These are phyloP conservation scores for Fulica atra DNA, from an alignment of 2,113 vertebrate genomes.

Conservation along the genomic window DNA sequence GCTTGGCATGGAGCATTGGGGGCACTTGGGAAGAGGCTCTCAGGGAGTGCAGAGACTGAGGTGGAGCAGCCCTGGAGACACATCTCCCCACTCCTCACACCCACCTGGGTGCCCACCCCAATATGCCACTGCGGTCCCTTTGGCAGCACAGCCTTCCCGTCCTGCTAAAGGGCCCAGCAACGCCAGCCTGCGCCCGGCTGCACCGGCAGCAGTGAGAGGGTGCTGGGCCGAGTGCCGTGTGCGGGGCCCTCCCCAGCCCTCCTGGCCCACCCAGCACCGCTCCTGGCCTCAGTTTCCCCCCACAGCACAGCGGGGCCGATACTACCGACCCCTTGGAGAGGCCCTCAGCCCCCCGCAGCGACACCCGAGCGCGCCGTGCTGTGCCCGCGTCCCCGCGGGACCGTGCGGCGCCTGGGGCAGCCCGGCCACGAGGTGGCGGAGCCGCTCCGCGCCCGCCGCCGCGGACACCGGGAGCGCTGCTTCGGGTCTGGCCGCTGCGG, in stretches of 20 bases:
- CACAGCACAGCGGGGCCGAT: rapidly evolving
- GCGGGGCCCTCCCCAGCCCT: not conserved
- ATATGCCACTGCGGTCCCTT: not conserved
- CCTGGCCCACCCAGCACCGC: not conserved
- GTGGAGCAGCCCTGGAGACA: not conserved
- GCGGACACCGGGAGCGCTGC: not conserved
- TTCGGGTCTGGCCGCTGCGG: not conserved
- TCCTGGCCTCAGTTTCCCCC: not conserved
- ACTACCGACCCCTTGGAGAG: not conserved
- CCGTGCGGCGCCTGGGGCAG: not conserved
- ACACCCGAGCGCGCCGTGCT: not conserved
- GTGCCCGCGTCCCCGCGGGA: not conserved
- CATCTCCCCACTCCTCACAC: rapidly evolving
- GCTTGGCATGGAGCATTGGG: rapidly evolving
- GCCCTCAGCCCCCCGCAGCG: too few species aligned
- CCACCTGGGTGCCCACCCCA: not conserved
- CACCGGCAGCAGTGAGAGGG: rapidly evolving
- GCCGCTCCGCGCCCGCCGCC: not conserved
- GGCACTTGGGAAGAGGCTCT: not conserved
- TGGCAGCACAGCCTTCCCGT: not conserved
- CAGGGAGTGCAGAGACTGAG: rapidly evolving
- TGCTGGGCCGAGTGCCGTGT: rapidly evolving
- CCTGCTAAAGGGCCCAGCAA: not conserved
- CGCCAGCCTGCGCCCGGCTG: rapidly evolving
- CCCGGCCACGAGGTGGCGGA: not conserved